phyloP scores from a whole-genome alignment of 2,113 vertebrate species.

The Megaleporinus macrocephalus region DNA sequence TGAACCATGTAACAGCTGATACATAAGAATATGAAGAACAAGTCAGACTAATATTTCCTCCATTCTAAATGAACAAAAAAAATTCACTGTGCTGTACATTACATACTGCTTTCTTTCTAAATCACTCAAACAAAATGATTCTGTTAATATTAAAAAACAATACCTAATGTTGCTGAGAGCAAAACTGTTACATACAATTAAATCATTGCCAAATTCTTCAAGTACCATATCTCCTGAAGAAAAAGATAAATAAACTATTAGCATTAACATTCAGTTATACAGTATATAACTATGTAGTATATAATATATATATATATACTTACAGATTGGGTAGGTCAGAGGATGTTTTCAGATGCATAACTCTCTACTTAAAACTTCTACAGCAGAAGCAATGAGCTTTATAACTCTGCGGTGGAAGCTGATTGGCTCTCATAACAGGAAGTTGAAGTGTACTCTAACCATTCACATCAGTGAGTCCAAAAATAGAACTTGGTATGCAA shows the following conservation, averaged over 20 bases:
- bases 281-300: too few relatives aligned
- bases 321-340: neutral
- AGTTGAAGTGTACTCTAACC: neutral
- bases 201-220: neutral
- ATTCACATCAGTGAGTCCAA: neutral
- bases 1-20: neutral
- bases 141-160: too few relatives aligned
- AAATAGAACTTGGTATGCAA: neutral
- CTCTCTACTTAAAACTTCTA: neutral
- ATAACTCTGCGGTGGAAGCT: neutral
- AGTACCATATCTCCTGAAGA: neutral
- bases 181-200: neutral
- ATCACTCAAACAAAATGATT: too few relatives aligned
- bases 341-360: neutral
- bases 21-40: neutral
- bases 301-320: neutral
- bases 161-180: neutral
- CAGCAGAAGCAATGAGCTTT: neutral
- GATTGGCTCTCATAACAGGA: neutral
- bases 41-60: neutral
- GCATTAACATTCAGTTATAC: too few relatives aligned
- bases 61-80: neutral
- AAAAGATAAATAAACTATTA: neutral
- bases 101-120: too few relatives aligned
- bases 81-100: neutral